phyloP scores from a whole-genome alignment of 2,113 vertebrate genomes.

The Lepus europaeus region DNA sequence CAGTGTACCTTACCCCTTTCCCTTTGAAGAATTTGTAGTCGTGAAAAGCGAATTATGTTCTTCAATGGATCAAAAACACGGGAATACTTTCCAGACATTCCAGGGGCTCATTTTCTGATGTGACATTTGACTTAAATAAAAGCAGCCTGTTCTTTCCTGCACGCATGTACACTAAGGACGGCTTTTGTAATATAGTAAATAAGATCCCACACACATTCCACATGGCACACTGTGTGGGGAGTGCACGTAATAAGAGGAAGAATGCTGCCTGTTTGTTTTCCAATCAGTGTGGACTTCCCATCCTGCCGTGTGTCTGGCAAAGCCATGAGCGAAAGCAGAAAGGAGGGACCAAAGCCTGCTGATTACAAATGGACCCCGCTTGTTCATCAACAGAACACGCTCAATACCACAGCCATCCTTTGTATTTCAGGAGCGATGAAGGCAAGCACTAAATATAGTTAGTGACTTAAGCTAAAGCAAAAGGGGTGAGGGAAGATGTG shows the following conservation, averaged over 20 bases:
- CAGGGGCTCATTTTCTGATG: constrained; percentile 52
- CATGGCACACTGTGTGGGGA: constrained; percentile 72
- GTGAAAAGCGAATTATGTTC: neutral
- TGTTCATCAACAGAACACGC: neutral
- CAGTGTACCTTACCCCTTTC: neutral
- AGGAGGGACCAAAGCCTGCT: neutral
- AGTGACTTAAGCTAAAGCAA: constrained; percentile 66
- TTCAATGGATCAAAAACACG: neutral
- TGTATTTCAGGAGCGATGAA: constrained; percentile 35
- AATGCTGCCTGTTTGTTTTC: constrained; percentile 70
- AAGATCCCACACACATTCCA: constrained; percentile 82
- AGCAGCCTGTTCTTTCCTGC: constrained; percentile 44
- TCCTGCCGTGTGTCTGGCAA: neutral
- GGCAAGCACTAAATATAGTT: constrained; percentile 71
- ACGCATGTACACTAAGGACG: constrained; percentile 17
- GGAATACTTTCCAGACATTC: constrained; percentile 60
- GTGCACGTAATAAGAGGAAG: constrained; percentile 72
- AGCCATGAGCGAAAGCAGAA: neutral
- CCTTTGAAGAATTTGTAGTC: neutral
- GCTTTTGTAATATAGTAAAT: constrained; percentile 72
- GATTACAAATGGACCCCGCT: neutral
- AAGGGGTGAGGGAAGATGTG: constrained; percentile 66
- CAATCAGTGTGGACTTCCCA: neutral
- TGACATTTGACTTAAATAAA: constrained; percentile 76
- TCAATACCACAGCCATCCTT: neutral